phyloP scores from a whole-genome alignment of 2,113 vertebrate genomes.

The Hemicordylus capensis region DNA sequence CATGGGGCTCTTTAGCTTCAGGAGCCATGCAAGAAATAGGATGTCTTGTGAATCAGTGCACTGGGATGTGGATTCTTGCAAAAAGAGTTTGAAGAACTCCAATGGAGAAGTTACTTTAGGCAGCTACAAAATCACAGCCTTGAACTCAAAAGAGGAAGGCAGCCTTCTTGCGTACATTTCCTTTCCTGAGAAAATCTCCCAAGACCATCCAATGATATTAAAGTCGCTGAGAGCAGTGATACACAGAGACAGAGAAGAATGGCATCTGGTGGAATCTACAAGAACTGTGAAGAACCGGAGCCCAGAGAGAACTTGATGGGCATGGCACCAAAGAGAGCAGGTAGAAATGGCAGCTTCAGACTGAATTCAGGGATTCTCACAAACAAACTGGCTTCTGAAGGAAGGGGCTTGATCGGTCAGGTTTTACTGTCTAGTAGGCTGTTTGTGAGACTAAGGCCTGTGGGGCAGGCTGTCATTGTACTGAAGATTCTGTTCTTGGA shows the following conservation, averaged over 20 bases:
- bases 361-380: neutral
- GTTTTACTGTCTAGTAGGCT: neutral
- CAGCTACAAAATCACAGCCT: neutral
- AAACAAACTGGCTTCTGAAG: neutral
- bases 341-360: neutral
- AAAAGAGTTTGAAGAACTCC: neutral
- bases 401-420: no score
- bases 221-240: neutral
- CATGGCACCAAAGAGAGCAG: neutral
- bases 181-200: neutral
- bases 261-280: slow-evolving; percentile 1
- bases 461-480: no score
- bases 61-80: neutral
- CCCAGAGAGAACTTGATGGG: neutral
- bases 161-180: neutral
- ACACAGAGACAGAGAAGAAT: neutral
- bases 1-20: neutral
- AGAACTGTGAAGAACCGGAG: slow-evolving; percentile 7
- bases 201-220: neutral
- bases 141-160: slow-evolving; percentile 9
- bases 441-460: neutral
- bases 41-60: neutral
- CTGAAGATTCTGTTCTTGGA: neutral
- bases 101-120: neutral
- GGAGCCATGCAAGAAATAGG: neutral